A percentile compares a stretch with the other conserved stretches of the same genome.
These are phyloP conservation scores for Zapornia atra DNA, from an alignment of 2,113 vertebrate species.

Conservation along the genomic window DNA sequence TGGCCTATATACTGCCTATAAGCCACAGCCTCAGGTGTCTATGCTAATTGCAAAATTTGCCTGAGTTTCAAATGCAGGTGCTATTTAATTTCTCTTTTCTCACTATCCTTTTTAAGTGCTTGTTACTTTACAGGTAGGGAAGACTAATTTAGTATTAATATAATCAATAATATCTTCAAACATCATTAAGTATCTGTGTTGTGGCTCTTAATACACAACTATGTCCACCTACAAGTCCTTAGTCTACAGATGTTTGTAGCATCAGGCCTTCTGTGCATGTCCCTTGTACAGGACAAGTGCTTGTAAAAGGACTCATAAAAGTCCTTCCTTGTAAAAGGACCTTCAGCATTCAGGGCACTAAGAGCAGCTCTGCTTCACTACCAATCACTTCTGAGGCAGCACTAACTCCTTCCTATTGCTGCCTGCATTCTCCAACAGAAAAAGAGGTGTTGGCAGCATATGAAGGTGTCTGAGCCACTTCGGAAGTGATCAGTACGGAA, in stretches of 20 bases:
- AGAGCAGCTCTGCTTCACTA: too few species aligned
- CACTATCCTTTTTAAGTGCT: neutral
- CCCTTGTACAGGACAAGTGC: neutral
- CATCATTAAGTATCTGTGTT: neutral
- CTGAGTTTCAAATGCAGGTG: neutral
- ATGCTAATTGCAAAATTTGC: neutral
- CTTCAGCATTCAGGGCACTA: too few species aligned
- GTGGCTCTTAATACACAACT: neutral
- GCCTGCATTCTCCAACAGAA: too few species aligned
- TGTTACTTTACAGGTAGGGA: neutral
- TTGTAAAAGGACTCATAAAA: too few species aligned
- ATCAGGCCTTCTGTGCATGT: neutral
- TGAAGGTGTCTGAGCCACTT: too few species aligned
- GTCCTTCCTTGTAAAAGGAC: too few species aligned
- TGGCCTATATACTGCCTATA: neutral
- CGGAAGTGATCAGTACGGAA: too few species aligned
- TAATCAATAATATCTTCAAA: neutral
- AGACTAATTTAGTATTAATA: neutral
- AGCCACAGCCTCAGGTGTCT: neutral
- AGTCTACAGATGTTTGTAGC: neutral
- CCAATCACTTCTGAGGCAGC: too few species aligned
- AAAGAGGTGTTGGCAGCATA: too few species aligned
- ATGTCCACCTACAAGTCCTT: neutral
- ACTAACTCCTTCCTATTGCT: too few species aligned
- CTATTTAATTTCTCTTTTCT: neutral